Base-by-base conservation (phyloP, 2,888 invertebrate genomes). In the Pedicia rivosa region DNA sequence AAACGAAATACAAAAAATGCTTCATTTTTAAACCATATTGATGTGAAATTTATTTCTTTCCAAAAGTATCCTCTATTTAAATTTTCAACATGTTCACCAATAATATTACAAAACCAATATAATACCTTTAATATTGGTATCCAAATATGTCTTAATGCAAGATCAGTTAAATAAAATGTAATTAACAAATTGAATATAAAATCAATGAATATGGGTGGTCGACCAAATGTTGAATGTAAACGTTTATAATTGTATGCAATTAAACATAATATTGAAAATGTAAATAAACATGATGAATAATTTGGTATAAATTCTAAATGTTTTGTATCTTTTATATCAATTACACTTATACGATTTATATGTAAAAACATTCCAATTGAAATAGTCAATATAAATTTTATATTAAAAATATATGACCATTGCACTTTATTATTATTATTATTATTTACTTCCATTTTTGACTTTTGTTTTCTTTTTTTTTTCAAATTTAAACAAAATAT, bases 111-210 rank as follows among this genome's bases (percentile, higher is more conserved):
- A 4, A 43, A 10, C 10, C 35, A 40, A 33, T 49, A 42, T 17
- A 51, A 38, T 5, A 46, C 14, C 20, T 44, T 45, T 15, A 52
- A 37, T 22, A 44, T 33, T 7, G 49, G 49, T 25, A 54, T 43
- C 53, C 53, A 53, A 13, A 49, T 22, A 26, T 49, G 45, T 14
- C 51, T 45, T 22, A 53, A 22, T 7, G 50, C 13, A 6, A 49
- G 36, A 39, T 53, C 51, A 4, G 46, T 44, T 24, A 44, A 38
- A 31, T 46, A 50, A 3, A 52, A 31, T 9, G 48, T 46, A 3
- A 50, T 16, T 2, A 41, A 15, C 25, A 50, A 12, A 36, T 51
- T 49, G 19, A 51, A 28, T 1, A 48, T 7, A 35, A 49, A 47
- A 7, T 44, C 32, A 4, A 48, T 40, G 13, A 44, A n/a, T 14